Evolutionary conservation across 1,140 invertebrate genomes (phyloP), one percentile per base, ranked within the genome.

Genomic region (Uloborus diversus): DNA sequence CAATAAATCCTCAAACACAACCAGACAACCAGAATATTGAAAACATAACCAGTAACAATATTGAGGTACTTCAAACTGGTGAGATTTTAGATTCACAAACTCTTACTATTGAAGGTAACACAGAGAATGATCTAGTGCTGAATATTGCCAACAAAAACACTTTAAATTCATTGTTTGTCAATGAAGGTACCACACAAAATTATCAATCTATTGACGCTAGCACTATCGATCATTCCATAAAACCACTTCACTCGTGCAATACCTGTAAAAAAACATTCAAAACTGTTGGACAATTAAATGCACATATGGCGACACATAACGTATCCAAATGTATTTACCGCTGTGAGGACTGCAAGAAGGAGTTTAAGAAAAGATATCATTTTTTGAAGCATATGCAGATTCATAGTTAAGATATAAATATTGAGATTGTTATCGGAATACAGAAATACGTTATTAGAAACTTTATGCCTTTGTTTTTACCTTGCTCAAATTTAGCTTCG

Each of bases 341-440:
- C 23, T 78, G 73, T 57, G 20, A 78, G 28, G 47, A 28, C n/a
- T 78, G 73, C 27, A 56, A 78, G 4, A 78, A 56, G 23, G 42
- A 78, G 28, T 78, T 78, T n/a, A 65, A 78, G 30, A 64, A 64
- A 47, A 78, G 66, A 51, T 56, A 56, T 28, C 73, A 78, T 7
- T 57, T 78, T 14, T 33, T 28, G 42, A 78, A 78, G 20, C 73
- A 78, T 37, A 28, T 78, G 17, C 42, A 65, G 20, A 78, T n/a
- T 14, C 49, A 53, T 53, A 42, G 37, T n/a, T n/a, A n/a, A n/a
- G n/a, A n/a, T n/a, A n/a, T n/a, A n/a, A n/a, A n/a, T n/a, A n/a
- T n/a, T n/a, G n/a, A n/a, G n/a, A n/a, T n/a, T n/a, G n/a, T n/a
- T n/a, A n/a, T n/a, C n/a, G n/a, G n/a, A n/a, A n/a, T n/a, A n/a